These are phyloP conservation scores for Nysson spinosus DNA, from an alignment of 2,888 invertebrate species.

Conservation along the genomic window DNA sequence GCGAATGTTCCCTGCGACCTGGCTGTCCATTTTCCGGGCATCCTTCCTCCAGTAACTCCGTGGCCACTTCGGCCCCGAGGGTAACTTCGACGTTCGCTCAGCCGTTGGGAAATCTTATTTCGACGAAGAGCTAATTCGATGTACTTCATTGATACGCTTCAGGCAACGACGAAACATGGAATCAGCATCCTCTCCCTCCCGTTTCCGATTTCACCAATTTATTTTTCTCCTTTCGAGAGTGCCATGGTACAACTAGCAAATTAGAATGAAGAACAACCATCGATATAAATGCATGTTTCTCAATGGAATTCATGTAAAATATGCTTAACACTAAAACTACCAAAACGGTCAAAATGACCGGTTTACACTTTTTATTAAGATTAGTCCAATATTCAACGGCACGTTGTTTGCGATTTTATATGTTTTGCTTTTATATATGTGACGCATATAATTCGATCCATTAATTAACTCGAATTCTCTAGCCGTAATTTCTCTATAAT, in stretches of 20 bases:
- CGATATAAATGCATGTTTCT: too few relatives aligned
- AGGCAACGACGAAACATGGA: conserved; percentile 45
- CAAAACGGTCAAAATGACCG: too few relatives aligned
- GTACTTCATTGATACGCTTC: conserved; percentile 67
- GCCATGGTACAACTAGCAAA: not conserved
- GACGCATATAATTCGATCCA: too few relatives aligned
- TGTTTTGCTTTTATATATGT: too few relatives aligned
- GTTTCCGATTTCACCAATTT: not conserved
- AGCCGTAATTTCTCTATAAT: too few relatives aligned
- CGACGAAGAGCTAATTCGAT: conserved; percentile 67
- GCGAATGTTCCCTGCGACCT: conserved; percentile 57
- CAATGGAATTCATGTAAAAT: too few relatives aligned
- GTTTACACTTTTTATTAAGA: too few relatives aligned
- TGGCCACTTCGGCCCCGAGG: conserved; percentile 33
- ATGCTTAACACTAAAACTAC: too few relatives aligned
- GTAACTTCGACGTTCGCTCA: conserved; percentile 44
- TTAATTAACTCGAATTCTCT: too few relatives aligned
- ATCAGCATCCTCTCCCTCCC: conserved; percentile 4
- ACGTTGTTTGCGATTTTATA: too few relatives aligned
- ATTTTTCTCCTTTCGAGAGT: not conserved
- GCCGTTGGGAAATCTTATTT: conserved; percentile 73
- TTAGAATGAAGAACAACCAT: not conserved
- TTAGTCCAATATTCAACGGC: too few relatives aligned
- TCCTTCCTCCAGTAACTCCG: conserved; percentile 18
- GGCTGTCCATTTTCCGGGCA: conserved; percentile 11